Conservation (phyloP, 2,888 invertebrate genomes). For the Leucozona laternaria region DNA sequence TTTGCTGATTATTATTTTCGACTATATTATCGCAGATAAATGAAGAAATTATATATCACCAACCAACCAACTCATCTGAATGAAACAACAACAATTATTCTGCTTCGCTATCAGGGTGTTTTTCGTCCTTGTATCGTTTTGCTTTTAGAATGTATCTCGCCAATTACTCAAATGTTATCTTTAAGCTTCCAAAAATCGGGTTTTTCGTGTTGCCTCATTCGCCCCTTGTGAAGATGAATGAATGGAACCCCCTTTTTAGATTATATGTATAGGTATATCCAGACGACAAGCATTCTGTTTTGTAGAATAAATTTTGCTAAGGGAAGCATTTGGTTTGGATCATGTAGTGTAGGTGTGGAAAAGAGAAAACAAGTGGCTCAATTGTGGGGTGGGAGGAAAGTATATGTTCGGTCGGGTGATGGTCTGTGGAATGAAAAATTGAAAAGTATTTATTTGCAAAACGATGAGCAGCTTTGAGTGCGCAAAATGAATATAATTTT, state of each 20-base stretch:
- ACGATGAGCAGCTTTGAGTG: conserved; percentile 76
- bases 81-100: conserved; percentile 48
- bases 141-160: conserved; percentile 48
- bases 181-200: conserved; percentile 10
- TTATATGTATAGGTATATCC: neutral
- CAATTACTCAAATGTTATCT: conserved; percentile 73
- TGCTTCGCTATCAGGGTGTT: conserved; percentile 10
- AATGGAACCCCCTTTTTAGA: neutral
- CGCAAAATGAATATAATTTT: conserved; percentile 76
- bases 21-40: conserved; percentile 72
- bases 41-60: conserved; percentile 71
- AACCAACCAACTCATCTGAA: conserved; percentile 43
- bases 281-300: conserved; percentile 13
- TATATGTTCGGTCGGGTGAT: neutral
- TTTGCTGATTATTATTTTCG: conserved; percentile 64
- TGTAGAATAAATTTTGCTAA: conserved; percentile 50
- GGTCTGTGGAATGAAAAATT: conserved; percentile 70
- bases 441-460: conserved; percentile 76
- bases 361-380: conserved; percentile 35
- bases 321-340: conserved; percentile 29
- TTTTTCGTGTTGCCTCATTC: conserved; percentile 26
- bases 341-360: conserved; percentile 9
- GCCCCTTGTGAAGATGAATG: neutral
- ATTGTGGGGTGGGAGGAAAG: neutral
- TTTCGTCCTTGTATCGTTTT: conserved; percentile 12